phyloP scores from a whole-genome alignment of 2,888 invertebrate species.

The Liodrosophila aerea region DNA sequence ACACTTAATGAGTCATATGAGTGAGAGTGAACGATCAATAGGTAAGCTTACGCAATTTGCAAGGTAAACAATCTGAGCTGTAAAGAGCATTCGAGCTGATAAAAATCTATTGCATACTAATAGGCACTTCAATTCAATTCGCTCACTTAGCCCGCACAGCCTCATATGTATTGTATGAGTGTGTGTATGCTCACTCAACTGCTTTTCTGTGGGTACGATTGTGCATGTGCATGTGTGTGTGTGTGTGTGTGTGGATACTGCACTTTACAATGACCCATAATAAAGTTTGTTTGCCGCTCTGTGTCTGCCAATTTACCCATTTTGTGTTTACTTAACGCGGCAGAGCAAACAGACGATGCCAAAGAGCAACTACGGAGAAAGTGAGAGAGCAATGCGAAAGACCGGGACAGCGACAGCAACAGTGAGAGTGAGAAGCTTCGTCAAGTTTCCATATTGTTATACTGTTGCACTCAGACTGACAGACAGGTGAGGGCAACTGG shows the following conservation, averaged over 20 bases:
- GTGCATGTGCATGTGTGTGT: constrained; percentile 14
- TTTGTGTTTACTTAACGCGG: constrained; percentile 62
- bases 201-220: constrained; percentile 8
- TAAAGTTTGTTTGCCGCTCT: constrained; percentile 69
- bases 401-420: constrained; percentile 9
- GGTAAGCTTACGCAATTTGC: constrained; percentile 51
- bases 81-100: constrained; percentile 61
- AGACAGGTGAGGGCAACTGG: not conserved
- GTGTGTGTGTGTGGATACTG: constrained; percentile 27
- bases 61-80: constrained; percentile 55
- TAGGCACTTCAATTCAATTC: constrained; percentile 69
- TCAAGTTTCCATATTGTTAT: constrained; percentile 48
- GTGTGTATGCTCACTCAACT: constrained; percentile 13
- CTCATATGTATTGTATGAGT: constrained; percentile 10
- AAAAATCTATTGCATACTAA: constrained; percentile 73
- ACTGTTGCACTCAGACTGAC: constrained; percentile 20
- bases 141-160: constrained; percentile 53
- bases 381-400: constrained; percentile 21
- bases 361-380: constrained; percentile 37
- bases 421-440: constrained; percentile 35
- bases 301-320: constrained; percentile 65
- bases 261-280: constrained; percentile 70
- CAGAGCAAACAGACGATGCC: constrained; percentile 52
- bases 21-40: constrained; percentile 7
- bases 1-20: not conserved